Base-by-base conservation (phyloP, 2,888 invertebrate species). In the Ptychoptera contaminata region DNA sequence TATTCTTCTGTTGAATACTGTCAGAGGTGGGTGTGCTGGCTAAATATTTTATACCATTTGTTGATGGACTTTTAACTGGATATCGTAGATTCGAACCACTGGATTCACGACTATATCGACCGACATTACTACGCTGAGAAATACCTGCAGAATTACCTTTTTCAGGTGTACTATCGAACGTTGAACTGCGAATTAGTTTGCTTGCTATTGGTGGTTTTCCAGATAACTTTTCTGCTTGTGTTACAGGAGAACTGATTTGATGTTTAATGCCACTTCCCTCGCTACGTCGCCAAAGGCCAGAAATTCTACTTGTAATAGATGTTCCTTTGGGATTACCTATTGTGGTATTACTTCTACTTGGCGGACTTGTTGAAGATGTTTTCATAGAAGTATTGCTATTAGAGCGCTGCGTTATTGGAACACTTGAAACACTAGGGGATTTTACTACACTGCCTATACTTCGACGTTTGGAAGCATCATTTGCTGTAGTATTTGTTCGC, bases 331-430 rank as follows among this genome's bases (percentile, higher is more conserved):
- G 14, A 37, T 44, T 48, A 2, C 43, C 47, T 0, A 53, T 54
- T n/a, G 54, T 53, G 2, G 65, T 65, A 47, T 65, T 64, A 49
- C 65, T 65, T 43, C 64, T 59, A 2, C 65, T 63, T 31, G 65
- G 63, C 2, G 65, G 64, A 12, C 59, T 62, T 14, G 64, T 63
- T 34, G 57, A 51, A 0, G 65, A 15, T 11, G 37, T 49, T 42
- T 42, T 42, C 35, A 42, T 56, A 7, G 56, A 52, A 7, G 58
- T 54, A 43, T 63, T 66, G 15, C 63, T 64, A 45, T 66, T 65
- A n/a, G 66, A 63, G 12, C 65, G 56, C 46, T 61, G 61, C 1
- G 23, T 23, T 23, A 23, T 23, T 23, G 58, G 55, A 29, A 54
- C 55, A 2, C 50, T 48, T 9, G 56, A 54, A 42, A 55, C 52